Conservation (phyloP, 2,113 vertebrate species). For the Mirza zaza region DNA sequence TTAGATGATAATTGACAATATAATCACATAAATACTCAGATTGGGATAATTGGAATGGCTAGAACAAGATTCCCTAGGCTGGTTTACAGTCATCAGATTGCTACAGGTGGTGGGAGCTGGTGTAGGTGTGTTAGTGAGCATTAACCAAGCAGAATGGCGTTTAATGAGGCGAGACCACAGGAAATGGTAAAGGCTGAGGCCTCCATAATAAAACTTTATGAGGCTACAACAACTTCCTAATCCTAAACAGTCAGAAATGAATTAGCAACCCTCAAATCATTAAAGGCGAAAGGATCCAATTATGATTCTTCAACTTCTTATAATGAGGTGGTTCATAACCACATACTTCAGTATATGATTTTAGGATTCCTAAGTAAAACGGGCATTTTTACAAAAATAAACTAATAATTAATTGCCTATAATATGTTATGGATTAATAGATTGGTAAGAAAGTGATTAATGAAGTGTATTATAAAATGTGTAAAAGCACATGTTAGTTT, state of each 20-base stretch:
- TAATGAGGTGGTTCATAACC: not conserved
- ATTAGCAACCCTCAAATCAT: not conserved
- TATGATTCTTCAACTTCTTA: not conserved
- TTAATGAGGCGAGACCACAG: not conserved
- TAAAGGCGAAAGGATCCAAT: not conserved
- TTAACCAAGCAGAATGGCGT: not conserved
- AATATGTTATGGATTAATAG: not conserved
- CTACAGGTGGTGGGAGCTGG: not conserved
- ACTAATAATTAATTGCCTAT: not conserved
- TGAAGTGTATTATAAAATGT: not conserved
- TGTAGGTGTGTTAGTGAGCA: not conserved
- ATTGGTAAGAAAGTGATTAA: not conserved
- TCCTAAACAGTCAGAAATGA: constrained; percentile 2
- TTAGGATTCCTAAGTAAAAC: constrained; percentile 3
- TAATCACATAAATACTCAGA: not conserved
- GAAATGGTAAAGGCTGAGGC: not conserved
- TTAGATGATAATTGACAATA: not conserved
- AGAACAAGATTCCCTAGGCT: not conserved
- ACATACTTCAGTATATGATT: not conserved
- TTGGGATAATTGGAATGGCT: not conserved
- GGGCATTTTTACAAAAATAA: constrained; percentile 17
- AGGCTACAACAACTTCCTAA: not conserved
- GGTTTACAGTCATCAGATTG: not conserved
- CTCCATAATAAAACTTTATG: not conserved
- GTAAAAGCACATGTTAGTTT: not conserved